A percentile compares a stretch with the other conserved stretches of the same genome.
Conservation (phyloP, 2,888 invertebrate genomes). For the Troides oblongomaculatus region DNA sequence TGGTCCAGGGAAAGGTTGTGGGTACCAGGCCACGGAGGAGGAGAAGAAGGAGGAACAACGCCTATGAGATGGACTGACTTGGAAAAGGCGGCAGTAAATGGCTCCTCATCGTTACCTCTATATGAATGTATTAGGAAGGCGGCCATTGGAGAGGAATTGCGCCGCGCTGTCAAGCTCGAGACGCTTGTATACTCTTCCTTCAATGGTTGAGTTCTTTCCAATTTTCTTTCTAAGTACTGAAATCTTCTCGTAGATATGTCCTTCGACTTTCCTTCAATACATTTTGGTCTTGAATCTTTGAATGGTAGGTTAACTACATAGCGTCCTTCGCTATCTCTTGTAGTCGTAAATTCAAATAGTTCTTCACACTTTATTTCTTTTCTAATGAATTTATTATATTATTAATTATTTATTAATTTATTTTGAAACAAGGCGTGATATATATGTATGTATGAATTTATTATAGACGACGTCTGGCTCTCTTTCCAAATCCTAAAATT, state of each 20-base stretch:
- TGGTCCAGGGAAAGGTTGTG: too few species aligned
- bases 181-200: constrained; percentile 8
- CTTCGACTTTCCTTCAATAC: constrained; percentile 29
- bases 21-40: too few species aligned
- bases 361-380: constrained; percentile 24
- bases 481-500: constrained; percentile 32
- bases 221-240: constrained; percentile 30
- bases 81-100: too few species aligned
- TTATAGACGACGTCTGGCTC: constrained; percentile 25
- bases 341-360: constrained; percentile 33
- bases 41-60: too few species aligned
- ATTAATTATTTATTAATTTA: too few species aligned
- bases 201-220: constrained; percentile 22
- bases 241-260: constrained; percentile 33
- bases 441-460: not conserved
- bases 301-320: constrained; percentile 20
- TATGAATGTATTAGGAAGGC: too few species aligned
- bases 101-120: too few species aligned
- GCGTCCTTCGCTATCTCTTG: constrained; percentile 30
- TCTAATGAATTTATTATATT: constrained; percentile 14
- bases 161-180: too few species aligned
- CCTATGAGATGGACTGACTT: too few species aligned
- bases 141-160: too few species aligned
- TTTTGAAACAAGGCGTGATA: too few species aligned
- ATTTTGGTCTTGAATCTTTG: constrained; percentile 15